Evolutionary conservation across 1,140 invertebrate species (phyloP).

Genomic region (Phymastichus coffea): DNA sequence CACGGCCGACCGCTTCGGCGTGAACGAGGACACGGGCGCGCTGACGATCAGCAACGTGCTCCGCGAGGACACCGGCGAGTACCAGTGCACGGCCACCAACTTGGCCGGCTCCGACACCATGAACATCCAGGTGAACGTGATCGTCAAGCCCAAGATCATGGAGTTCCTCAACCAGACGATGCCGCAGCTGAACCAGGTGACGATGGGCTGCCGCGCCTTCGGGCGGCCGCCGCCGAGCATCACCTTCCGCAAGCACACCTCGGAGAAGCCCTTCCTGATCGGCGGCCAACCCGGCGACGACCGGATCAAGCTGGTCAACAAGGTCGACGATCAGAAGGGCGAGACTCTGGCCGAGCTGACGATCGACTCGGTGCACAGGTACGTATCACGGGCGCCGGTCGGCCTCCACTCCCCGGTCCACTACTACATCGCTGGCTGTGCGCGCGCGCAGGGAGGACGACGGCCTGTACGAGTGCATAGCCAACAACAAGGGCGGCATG

Average conservation of each 20-base stretch:
- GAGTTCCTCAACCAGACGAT: constrained; percentile 75
- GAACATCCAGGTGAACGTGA: constrained; percentile 64
- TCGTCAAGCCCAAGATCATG: constrained; percentile 78
- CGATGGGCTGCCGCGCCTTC: constrained; percentile 71
- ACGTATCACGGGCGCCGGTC: background rate
- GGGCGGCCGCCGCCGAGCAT: constrained; percentile 77
- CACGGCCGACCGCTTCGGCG: constrained; percentile 69
- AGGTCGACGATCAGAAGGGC: constrained; percentile 58
- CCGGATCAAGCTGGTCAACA: constrained; percentile 62
- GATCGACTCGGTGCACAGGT: constrained; percentile 52
- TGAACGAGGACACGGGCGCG: constrained; percentile 68
- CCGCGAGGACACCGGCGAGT: constrained; percentile 75
- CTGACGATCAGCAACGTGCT: constrained; percentile 76
- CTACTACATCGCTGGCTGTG: too few species aligned
- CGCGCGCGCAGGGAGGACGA: constrained; percentile 75
- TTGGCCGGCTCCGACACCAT: constrained; percentile 69
- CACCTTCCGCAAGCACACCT: constrained; percentile 68
- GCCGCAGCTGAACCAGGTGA: constrained; percentile 63
- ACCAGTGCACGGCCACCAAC: constrained; percentile 82
- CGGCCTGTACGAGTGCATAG: constrained; percentile 86
- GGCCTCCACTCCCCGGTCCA: too few species aligned
- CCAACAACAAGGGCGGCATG: constrained; percentile 74
- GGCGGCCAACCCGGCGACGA: constrained; percentile 65
- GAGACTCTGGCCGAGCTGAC: constrained; percentile 66
- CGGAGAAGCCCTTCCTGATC: constrained; percentile 58